These are phyloP conservation scores for Teleogryllus oceanicus DNA, from an alignment of 2,888 invertebrate genomes.

Conservation along the genomic window DNA sequence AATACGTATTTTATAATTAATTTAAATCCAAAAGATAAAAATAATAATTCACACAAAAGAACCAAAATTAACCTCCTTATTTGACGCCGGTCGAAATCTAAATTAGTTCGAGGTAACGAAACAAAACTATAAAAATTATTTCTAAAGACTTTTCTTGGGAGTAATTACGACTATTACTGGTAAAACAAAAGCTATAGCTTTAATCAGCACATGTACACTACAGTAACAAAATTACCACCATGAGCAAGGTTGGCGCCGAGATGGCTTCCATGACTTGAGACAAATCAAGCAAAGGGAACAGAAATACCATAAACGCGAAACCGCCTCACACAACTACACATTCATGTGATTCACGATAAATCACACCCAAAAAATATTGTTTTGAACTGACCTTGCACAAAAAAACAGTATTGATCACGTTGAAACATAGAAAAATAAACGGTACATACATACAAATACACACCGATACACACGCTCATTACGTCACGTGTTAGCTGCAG, in stretches of 20 bases:
- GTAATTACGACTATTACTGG: too few species aligned
- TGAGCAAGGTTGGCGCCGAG: not conserved
- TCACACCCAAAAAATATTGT: too few species aligned
- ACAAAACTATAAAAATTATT: not conserved
- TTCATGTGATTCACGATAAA: too few species aligned
- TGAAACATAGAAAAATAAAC: too few species aligned
- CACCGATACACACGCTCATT: too few species aligned
- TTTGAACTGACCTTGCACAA: too few species aligned
- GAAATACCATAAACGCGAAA: too few species aligned
- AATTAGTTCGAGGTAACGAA: not conserved
- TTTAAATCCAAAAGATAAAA: not conserved
- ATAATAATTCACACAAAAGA: not conserved
- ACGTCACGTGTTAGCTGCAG: too few species aligned
- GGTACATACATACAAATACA: too few species aligned
- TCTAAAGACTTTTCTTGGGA: not conserved
- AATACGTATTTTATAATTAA: not conserved
- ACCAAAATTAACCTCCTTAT: not conserved
- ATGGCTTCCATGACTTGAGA: slow-evolving; percentile 1
- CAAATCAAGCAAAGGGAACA: not conserved
- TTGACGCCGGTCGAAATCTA: not conserved
- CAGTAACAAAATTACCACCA: not conserved
- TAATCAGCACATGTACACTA: not conserved
- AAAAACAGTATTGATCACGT: too few species aligned
- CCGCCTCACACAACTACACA: too few species aligned
- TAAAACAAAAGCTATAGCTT: too few species aligned